Evolutionary conservation across 92 coral and sea anemone genomes (phyloP), one percentile per base, ranked within the genome.

Genomic region (Porites divaricata): DNA sequence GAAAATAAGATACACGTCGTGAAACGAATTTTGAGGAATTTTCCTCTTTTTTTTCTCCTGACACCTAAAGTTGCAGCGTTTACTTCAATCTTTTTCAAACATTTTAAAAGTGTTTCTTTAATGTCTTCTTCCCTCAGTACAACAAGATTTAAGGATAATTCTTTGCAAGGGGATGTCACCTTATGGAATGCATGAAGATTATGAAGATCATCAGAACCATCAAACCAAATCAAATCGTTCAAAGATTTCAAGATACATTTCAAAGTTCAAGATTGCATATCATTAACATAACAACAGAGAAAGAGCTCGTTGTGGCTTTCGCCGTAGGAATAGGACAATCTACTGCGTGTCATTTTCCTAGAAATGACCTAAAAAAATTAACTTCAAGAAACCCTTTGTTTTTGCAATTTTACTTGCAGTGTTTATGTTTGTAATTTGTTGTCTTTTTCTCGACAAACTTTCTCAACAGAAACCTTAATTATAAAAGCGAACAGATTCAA

Each of bases 401-500:
- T 21, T 4, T 25, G 22, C 45, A 64, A 21, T 64, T 64, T 64
- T 64, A 64, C 25, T 64, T 64, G 16, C 69, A 20, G 69, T 17
- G 35, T 64, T 17, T 64, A 64, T 64, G 35, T 64, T 64, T 72
- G 50, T 41, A 45, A 72, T 41, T 72, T 72, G 76, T 72, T 72
- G 76, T 72, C 20, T 28, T 52, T 72, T 72, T 72, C 59, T 72
- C 76, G 59, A 72, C 76, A 72, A 6, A 72, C 57, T 52, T 72
- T 28, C 53, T 72, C 76, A 24, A 72, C 57, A 45, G 59, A 72
- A 72, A 45, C 76, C 76, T 41, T 72, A 25, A 80, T 65, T 41
- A 7, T 64, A 64, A 64, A 25, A 17, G 69, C 20, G 69, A 64
- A 64, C 69, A 35, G 45, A 35, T 35, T 35, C 45, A 35, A 4